Percentiles rank a stretch among this genome's conserved stretches.
These are phyloP conservation scores for Lochmaea capreae DNA, from an alignment of 2,888 invertebrate species.

Conservation along the genomic window DNA sequence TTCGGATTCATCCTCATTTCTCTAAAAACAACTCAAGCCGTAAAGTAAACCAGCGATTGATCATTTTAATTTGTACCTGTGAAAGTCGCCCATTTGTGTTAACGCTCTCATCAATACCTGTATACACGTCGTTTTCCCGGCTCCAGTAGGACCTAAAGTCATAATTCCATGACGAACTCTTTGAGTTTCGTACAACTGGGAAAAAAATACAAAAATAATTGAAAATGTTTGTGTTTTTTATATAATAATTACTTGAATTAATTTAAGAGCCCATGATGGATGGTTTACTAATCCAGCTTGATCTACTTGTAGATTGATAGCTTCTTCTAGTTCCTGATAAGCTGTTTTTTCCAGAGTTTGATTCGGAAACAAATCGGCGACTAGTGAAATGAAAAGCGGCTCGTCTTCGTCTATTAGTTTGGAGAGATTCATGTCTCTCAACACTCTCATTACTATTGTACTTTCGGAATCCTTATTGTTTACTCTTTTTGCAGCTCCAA, in stretches of 20 bases:
- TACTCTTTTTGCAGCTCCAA: slow-evolving; percentile 91
- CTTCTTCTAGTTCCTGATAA: slow-evolving; percentile 89
- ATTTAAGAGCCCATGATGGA: slow-evolving; percentile 94
- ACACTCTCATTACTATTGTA: slow-evolving; percentile 95
- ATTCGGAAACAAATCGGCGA: slow-evolving; percentile 96
- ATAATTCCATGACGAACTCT: slow-evolving; percentile 95
- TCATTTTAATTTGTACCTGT: slow-evolving; percentile 70
- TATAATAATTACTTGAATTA: slow-evolving; percentile 78
- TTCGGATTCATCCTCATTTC: slow-evolving; percentile 99
- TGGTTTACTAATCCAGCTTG: slow-evolving; percentile 86
- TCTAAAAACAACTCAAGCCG: slow-evolving; percentile 24
- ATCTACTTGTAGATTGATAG: slow-evolving; percentile 87
- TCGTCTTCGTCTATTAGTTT: slow-evolving; percentile 98
- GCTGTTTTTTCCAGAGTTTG: slow-evolving; percentile 92
- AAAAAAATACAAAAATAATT: slow-evolving; percentile 10
- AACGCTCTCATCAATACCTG: slow-evolving; percentile 91
- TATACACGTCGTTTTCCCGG: slow-evolving; percentile 94
- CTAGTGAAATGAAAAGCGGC: slow-evolving; percentile 95
- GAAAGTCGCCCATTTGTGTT: slow-evolving; percentile 84
- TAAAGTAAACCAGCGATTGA: background rate
- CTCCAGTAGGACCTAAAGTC: slow-evolving; percentile 94
- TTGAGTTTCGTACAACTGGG: slow-evolving; percentile 92
- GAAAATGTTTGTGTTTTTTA: background rate
- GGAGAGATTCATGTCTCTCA: slow-evolving; percentile 98
- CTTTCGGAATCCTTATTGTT: slow-evolving; percentile 94